phyloP scores from a whole-genome alignment of 2,797 vertebrate species.

The Myotis planiceps region DNA sequence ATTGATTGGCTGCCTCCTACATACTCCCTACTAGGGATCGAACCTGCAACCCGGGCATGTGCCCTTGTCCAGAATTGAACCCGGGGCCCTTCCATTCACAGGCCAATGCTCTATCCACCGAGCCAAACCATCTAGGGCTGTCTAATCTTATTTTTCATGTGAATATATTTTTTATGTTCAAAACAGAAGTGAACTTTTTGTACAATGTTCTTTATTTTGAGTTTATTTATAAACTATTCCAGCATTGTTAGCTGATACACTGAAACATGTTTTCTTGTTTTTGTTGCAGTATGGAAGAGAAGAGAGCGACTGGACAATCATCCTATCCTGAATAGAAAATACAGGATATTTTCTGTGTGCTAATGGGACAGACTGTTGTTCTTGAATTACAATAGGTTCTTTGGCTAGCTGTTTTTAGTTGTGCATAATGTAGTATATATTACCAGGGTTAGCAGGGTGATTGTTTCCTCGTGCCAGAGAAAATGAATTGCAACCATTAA shows the following conservation, averaged over 20 bases:
- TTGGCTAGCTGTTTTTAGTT: conserved; percentile 65
- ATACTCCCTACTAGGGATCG: too few relatives aligned
- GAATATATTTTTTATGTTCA: background rate
- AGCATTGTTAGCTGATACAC: background rate
- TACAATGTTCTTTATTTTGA: background rate
- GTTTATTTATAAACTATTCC: background rate
- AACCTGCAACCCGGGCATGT: too few relatives aligned
- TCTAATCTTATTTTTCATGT: background rate
- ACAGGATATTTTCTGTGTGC: background rate
- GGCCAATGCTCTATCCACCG: too few relatives aligned
- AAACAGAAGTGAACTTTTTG: background rate
- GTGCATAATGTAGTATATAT: conserved; percentile 75
- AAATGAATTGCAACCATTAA: conserved; percentile 77
- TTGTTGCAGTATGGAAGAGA: conserved; percentile 89
- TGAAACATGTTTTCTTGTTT: conserved; percentile 67
- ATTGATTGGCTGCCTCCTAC: too few relatives aligned
- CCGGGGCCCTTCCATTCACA: too few relatives aligned
- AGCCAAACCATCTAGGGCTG: background rate
- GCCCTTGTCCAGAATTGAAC: too few relatives aligned
- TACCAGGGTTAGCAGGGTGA: conserved; percentile 55
- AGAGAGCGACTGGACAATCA: conserved; percentile 89
- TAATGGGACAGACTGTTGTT: background rate
- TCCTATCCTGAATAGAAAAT: conserved; percentile 83
- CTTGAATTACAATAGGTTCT: conserved; percentile 62
- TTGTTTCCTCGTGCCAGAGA: conserved; percentile 74